Base-by-base conservation (phyloP, 1,140 invertebrate species). In the Drosophila neocordata region DNA sequence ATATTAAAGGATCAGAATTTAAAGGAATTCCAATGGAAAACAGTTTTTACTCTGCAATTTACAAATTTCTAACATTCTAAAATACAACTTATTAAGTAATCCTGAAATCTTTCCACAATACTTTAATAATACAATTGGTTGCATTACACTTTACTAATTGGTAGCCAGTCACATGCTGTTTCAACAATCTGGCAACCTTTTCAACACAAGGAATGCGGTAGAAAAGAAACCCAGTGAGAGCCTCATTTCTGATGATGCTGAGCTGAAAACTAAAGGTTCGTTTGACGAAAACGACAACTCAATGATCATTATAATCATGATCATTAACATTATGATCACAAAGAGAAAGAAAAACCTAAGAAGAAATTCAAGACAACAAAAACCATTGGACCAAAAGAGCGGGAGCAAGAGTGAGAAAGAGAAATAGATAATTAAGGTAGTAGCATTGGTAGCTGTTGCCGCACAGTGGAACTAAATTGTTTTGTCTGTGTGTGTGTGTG, bases 401-500 rank as follows among this genome's bases (percentile, higher is more conserved):
- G 27, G 35, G n/a, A 18, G 9, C 34, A 12, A 34, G 27, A 31
- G 2, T 2, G 8, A 15, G 24, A 57, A 34, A 41, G 48, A 38
- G 48, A 59, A 60, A 65, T 41, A 37, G 67, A 51, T 57, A 34
- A 22, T 56, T 57, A 35, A 35, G 67, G 57, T 57, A 34, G 34
- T 56, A 41, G 48, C 22, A 37, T 24, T 37, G 71, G 64, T 74
- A 68, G 74, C 74, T 68, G 13, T 51, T 69, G 78, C 67, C 55
- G 74, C 82, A 87, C 83, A 88, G 83, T 87, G 83, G 75, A 87
- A 87, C 83, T 79, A 88, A 87, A 79, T 77, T 79, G 79, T 78
- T 79, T 69, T 76, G 67, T 68, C 41, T 73, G 70, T 61, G 58
- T 73, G 64, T 69, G 70, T 77, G 18, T 72, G 60, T 67, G 72